phyloP scores from a whole-genome alignment of 2,113 vertebrate genomes.

The Synodontis membranacea region DNA sequence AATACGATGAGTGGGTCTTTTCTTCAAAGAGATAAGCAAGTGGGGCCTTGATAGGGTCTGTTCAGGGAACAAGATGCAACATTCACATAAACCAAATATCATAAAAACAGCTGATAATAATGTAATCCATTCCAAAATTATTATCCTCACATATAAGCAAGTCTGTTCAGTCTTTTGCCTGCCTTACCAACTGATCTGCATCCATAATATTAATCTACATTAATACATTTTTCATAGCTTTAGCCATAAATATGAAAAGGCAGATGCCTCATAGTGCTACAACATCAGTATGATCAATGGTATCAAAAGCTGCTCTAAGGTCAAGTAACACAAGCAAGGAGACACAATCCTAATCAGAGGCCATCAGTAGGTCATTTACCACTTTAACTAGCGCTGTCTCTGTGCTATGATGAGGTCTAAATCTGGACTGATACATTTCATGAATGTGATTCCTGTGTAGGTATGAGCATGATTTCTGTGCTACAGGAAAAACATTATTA shows the following conservation, averaged over 20 bases:
- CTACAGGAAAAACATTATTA: too few species aligned
- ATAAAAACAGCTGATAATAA: background rate
- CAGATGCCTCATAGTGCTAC: background rate
- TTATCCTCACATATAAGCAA: background rate
- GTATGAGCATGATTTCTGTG: too few species aligned
- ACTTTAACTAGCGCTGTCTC: too few species aligned
- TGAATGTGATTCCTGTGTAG: too few species aligned
- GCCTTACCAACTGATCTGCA: background rate
- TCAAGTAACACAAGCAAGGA: too few species aligned
- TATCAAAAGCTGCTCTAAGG: too few species aligned
- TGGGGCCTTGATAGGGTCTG: constrained; percentile 82
- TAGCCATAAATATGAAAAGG: background rate
- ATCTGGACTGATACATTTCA: too few species aligned
- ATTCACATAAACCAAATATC: background rate
- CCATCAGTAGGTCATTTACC: too few species aligned
- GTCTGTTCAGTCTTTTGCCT: background rate
- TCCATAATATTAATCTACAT: background rate
- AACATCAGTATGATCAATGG: too few species aligned
- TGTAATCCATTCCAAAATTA: background rate
- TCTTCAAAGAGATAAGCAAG: constrained; percentile 95
- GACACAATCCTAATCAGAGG: too few species aligned
- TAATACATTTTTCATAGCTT: background rate
- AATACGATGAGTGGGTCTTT: constrained; percentile 94
- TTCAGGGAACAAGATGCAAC: background rate
- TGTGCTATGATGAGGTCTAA: too few species aligned